These are phyloP conservation scores for Platycheirus rosarum DNA, from an alignment of 2,888 invertebrate genomes.

Conservation along the genomic window DNA sequence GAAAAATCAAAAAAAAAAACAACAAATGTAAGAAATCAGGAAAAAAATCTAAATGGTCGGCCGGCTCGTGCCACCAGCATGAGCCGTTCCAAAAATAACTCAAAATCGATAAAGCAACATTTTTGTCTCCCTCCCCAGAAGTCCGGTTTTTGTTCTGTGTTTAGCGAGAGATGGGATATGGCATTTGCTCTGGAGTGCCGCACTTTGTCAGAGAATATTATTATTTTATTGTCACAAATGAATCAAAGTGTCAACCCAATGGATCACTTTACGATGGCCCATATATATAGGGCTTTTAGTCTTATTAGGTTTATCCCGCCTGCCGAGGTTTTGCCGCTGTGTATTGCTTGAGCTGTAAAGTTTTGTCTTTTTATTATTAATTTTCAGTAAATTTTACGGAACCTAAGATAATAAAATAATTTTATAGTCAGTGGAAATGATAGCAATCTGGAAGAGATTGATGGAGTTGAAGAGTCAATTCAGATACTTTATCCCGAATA, in stretches of 20 bases:
- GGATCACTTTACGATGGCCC: slow-evolving; percentile 52
- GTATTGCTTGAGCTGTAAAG: slow-evolving; percentile 13
- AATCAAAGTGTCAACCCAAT: slow-evolving; percentile 60
- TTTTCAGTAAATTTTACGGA: slow-evolving; percentile 32
- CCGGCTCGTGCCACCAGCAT: slow-evolving; percentile 41
- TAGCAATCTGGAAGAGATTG: slow-evolving; percentile 1
- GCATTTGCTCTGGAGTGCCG: slow-evolving; percentile 28
- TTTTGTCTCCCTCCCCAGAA: slow-evolving; percentile 48
- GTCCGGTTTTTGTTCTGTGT: slow-evolving; percentile 18
- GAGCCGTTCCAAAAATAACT: slow-evolving; percentile 64
- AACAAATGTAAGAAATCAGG: slow-evolving; percentile 21
- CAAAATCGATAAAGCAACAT: slow-evolving; percentile 70
- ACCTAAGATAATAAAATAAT: neutral
- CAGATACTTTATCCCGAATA: no score
- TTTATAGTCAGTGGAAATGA: slow-evolving; percentile 4
- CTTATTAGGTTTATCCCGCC: slow-evolving; percentile 39
- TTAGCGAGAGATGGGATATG: neutral
- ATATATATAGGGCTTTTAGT: slow-evolving; percentile 53
- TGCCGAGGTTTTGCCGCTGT: neutral
- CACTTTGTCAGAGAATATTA: slow-evolving; percentile 65
- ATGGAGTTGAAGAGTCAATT: no score
- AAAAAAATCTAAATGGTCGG: slow-evolving; percentile 27
- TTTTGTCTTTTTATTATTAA: slow-evolving; percentile 49
- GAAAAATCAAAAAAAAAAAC: slow-evolving; percentile 1
- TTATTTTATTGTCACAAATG: slow-evolving; percentile 62